Evolutionary conservation across 2,888 invertebrate genomes (phyloP).

Genomic region (Drosophila greeni): DNA sequence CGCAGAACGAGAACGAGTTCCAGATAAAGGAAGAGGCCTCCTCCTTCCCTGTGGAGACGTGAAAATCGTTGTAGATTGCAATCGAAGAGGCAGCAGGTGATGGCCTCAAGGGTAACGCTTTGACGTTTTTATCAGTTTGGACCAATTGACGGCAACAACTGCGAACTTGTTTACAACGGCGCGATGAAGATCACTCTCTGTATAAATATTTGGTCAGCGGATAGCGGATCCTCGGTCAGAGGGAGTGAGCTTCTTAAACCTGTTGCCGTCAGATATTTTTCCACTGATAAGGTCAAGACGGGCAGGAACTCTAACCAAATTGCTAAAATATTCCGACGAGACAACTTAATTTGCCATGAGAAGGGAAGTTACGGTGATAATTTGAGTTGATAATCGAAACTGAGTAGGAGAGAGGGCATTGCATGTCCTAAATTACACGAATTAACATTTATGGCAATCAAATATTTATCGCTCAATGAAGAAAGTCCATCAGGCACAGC

Average conservation of each 20-base stretch:
- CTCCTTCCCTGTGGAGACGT: constrained; percentile 32
- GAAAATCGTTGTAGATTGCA: constrained; percentile 45
- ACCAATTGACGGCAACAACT: constrained; percentile 40
- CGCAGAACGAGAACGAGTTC: constrained; percentile 29
- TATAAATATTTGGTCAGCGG: constrained; percentile 46
- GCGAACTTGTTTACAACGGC: constrained; percentile 47
- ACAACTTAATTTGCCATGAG: constrained; percentile 47
- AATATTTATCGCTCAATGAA: constrained; percentile 59
- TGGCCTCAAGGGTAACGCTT: constrained; percentile 43
- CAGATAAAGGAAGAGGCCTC: constrained; percentile 17
- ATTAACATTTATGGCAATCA: constrained; percentile 51
- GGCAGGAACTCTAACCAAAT: constrained; percentile 36
- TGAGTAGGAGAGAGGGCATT: constrained; percentile 21
- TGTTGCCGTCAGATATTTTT: constrained; percentile 46
- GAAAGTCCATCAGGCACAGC: constrained; percentile 37
- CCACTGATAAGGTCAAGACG: constrained; percentile 54
- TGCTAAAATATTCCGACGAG: constrained; percentile 41
- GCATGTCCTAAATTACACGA: constrained; percentile 44
- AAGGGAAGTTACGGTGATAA: constrained; percentile 11
- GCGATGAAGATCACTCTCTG: constrained; percentile 43
- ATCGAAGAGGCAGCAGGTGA: constrained; percentile 39
- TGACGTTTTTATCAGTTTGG: constrained; percentile 46
- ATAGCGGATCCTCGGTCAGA: constrained; percentile 8
- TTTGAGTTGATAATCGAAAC: constrained; percentile 33
- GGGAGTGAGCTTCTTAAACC: constrained; percentile 42